These are phyloP conservation scores for Struthidea cinerea DNA, from an alignment of 2,113 vertebrate species.

Conservation along the genomic window DNA sequence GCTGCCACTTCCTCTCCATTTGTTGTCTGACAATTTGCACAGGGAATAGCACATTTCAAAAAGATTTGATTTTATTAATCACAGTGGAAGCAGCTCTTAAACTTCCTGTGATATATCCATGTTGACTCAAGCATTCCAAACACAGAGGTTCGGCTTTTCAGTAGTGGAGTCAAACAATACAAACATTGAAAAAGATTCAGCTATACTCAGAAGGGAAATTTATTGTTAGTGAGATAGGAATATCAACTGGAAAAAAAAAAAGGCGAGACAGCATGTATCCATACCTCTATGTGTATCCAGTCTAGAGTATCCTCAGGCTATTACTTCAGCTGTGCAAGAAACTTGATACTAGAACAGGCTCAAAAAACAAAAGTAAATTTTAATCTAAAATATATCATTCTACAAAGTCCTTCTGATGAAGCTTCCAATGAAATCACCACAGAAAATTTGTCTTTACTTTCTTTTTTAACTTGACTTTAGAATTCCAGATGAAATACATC, in stretches of 20 bases:
- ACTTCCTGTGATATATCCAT: not conserved
- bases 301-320: not conserved
- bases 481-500: not conserved
- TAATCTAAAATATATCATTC: not conserved
- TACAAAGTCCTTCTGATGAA: not conserved
- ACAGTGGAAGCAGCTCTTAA: not conserved
- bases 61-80: not conserved
- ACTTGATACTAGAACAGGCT: not conserved
- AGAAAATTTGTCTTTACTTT: not conserved
- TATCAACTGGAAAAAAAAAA: not conserved
- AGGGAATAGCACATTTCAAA: not conserved
- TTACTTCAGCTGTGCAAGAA: not conserved
- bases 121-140: not conserved
- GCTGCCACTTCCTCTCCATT: not conserved
- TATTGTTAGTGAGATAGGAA: not conserved
- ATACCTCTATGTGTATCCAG: not conserved
- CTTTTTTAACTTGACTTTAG: not conserved
- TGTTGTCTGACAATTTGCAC: not conserved
- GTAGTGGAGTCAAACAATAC: not conserved
- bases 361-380: not conserved
- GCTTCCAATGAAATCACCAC: not conserved
- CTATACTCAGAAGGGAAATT: not conserved
- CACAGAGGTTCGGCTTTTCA: not conserved
- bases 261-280: rapidly evolving
- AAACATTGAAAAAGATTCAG: not conserved